A percentile compares a stretch with the other conserved stretches of the same genome.
phyloP scores from a whole-genome alignment of 1,140 invertebrate genomes.

The Mamestra configurata region DNA sequence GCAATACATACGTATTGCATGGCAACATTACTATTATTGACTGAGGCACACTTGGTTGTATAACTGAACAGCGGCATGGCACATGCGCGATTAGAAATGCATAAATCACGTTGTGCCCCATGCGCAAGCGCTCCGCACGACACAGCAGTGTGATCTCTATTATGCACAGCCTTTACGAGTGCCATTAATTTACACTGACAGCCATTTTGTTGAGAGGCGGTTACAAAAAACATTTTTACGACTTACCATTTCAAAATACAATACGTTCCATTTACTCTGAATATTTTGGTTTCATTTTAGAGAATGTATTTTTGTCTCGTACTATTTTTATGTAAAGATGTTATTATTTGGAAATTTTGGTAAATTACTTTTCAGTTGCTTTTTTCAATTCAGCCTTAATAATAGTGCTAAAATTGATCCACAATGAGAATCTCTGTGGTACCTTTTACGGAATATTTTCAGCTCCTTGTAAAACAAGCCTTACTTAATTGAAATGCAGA shows the following conservation, averaged over 20 bases:
- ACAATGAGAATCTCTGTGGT: neutral
- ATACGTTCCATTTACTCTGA: slow-evolving; percentile 6
- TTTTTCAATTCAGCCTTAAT: neutral
- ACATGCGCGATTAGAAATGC: slow-evolving; percentile 63
- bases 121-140: slow-evolving; percentile 55
- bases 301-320: neutral
- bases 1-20: slow-evolving; percentile 38
- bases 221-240: slow-evolving; percentile 27
- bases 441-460: neutral
- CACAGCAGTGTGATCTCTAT: slow-evolving; percentile 48
- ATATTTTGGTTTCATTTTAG: neutral
- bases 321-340: neutral
- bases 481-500: slow-evolving; percentile 42
- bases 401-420: too few relatives aligned
- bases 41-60: slow-evolving; percentile 52
- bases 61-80: slow-evolving; percentile 46
- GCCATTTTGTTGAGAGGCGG: slow-evolving; percentile 28
- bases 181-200: slow-evolving; percentile 43
- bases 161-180: slow-evolving; percentile 45
- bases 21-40: slow-evolving; percentile 52
- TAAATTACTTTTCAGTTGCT: neutral
- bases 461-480: neutral
- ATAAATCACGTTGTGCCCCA: slow-evolving; percentile 63
- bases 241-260: neutral
- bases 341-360: neutral